Percentiles rank a stretch among this genome's conserved stretches.
Evolutionary conservation across 2,888 invertebrate species (phyloP).

Genomic region (Shargacucullia verbasci): DNA sequence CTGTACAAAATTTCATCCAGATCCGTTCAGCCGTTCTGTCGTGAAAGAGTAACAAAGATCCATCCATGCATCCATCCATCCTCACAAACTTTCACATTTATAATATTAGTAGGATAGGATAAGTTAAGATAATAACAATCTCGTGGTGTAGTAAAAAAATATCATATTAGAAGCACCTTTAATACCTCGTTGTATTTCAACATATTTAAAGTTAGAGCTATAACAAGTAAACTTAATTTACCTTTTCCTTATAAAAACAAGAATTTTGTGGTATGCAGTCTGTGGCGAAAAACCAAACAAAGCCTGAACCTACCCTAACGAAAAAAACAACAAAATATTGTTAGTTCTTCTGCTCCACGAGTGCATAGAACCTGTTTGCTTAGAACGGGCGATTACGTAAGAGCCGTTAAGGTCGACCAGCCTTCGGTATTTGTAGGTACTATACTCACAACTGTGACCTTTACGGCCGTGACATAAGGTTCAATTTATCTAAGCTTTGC

Average conservation of each 20-base stretch:
- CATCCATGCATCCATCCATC: too few species aligned
- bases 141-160: too few species aligned
- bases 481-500: constrained; percentile 31
- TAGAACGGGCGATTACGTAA: constrained; percentile 65
- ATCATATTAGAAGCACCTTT: too few species aligned
- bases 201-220: too few species aligned
- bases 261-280: not conserved
- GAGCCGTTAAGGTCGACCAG: constrained; percentile 65
- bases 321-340: constrained; percentile 12
- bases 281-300: not conserved
- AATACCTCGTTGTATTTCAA: too few species aligned
- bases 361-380: constrained; percentile 56
- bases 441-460: constrained; percentile 26
- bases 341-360: constrained; percentile 27
- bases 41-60: too few species aligned
- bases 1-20: too few species aligned
- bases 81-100: too few species aligned
- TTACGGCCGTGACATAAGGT: constrained; percentile 52
- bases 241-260: not conserved
- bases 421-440: constrained; percentile 50
- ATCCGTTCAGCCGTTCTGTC: too few species aligned
- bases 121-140: too few species aligned
- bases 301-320: constrained; percentile 18
- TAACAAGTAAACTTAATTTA: too few species aligned
- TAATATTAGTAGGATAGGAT: too few species aligned